phyloP scores from a whole-genome alignment of 1,140 invertebrate genomes.

The Heterodera carotae region DNA sequence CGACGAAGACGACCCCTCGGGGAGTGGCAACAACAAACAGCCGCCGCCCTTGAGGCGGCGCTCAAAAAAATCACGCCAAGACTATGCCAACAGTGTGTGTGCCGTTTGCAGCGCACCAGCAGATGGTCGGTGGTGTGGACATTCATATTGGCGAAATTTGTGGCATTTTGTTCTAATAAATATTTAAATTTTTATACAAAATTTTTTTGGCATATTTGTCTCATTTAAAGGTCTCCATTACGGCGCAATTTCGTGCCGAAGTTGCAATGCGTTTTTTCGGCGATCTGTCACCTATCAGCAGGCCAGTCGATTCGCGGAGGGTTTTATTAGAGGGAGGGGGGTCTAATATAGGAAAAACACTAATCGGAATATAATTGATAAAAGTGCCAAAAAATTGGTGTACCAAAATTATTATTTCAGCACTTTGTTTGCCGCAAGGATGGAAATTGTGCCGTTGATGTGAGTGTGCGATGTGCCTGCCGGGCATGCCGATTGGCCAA shows the following conservation, averaged over 20 bases:
- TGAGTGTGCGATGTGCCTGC: slow-evolving; percentile 39
- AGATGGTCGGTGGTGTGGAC: neutral
- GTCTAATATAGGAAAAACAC: too few relatives aligned
- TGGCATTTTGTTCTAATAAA: too few relatives aligned
- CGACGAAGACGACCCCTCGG: too few relatives aligned
- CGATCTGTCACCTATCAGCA: slow-evolving; percentile 46
- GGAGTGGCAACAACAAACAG: too few relatives aligned
- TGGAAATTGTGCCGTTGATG: slow-evolving; percentile 39
- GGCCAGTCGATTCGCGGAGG: slow-evolving; percentile 2
- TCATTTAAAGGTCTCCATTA: slow-evolving; percentile 29
- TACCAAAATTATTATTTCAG: slow-evolving; percentile 6
- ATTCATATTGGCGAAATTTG: too few relatives aligned
- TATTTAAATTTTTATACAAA: slow-evolving; percentile 1
- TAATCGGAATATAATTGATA: too few relatives aligned
- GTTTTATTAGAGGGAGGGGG: neutral
- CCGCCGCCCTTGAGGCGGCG: neutral
- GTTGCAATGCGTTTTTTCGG: slow-evolving; percentile 46
- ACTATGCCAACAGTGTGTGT: slow-evolving; percentile 23
- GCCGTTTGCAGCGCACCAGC: slow-evolving; percentile 26
- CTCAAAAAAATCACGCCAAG: slow-evolving; percentile 19
- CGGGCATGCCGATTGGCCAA: slow-evolving; percentile 35
- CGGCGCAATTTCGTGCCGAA: slow-evolving; percentile 36
- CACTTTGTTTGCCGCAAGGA: slow-evolving; percentile 42
- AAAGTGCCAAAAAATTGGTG: too few relatives aligned
- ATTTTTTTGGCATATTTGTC: neutral